A percentile compares a stretch with the other conserved stretches of the same genome.
phyloP scores from a whole-genome alignment of 37 sponge, comb jelly and placozoan species.

The Halisarca cf. caerulea region DNA sequence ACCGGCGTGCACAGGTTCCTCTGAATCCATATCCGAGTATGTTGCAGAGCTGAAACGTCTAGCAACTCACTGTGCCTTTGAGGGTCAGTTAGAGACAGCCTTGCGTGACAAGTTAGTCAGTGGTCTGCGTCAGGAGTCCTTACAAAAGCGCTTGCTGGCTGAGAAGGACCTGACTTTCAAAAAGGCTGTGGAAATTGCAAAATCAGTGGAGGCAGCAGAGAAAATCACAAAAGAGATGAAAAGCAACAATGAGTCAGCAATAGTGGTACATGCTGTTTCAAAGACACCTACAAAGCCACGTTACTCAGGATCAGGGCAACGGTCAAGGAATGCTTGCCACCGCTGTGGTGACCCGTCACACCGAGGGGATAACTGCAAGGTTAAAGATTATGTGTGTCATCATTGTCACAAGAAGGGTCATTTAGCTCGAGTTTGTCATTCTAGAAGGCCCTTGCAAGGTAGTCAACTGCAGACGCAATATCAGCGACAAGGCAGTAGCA shows the following conservation, averaged over 20 bases:
- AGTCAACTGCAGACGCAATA: too few species aligned
- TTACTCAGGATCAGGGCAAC: not conserved
- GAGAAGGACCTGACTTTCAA: not conserved
- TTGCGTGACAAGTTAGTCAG: not conserved
- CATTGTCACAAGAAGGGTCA: constrained; percentile 38
- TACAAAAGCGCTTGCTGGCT: not conserved
- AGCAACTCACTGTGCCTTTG: not conserved
- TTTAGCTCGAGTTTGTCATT: constrained; percentile 12
- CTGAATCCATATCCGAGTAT: not conserved
- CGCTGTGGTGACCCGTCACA: constrained; percentile 18
- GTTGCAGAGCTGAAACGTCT: not conserved
- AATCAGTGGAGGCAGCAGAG: not conserved
- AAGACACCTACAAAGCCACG: not conserved
- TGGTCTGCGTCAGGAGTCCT: not conserved
- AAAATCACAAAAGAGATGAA: not conserved
- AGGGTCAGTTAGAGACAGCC: not conserved
- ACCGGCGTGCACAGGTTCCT: not conserved
- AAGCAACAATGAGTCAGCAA: not conserved
- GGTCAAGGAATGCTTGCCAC: not conserved
- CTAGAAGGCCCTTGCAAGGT: not conserved
- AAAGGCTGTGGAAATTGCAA: not conserved
- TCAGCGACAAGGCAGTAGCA: not conserved
- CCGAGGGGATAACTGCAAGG: not conserved
- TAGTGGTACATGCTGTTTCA: not conserved
- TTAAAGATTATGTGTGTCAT: not conserved